phyloP scores from a whole-genome alignment of 37 sponge, comb jelly and placozoan species.

The Chondrilla cf. caribensis region DNA sequence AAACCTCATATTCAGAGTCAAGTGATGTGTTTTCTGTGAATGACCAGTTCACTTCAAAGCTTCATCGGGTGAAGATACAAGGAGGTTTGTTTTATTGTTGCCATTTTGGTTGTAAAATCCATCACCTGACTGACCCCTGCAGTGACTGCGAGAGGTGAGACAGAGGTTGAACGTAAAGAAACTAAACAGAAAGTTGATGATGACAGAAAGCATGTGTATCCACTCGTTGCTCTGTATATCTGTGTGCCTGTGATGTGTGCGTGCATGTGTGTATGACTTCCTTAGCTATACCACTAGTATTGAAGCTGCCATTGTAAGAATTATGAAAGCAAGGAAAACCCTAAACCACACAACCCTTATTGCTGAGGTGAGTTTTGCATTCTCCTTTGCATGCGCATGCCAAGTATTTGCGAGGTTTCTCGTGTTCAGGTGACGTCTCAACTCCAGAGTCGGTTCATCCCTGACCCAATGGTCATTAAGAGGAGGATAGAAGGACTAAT shows the following conservation, averaged over 20 bases:
- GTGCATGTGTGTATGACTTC: background rate
- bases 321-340: conserved; percentile 98
- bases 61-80: conserved; percentile 93
- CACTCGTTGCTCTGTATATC: background rate
- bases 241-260: background rate
- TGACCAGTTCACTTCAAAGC: conserved; percentile 95
- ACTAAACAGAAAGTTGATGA: conserved; percentile 98
- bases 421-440: conserved; percentile 31
- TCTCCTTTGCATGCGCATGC: too few species aligned
- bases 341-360: conserved; percentile 79
- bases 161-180: conserved; percentile 94
- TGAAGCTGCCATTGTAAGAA: conserved; percentile 97
- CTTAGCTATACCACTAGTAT: too few species aligned
- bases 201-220: conserved; percentile 99
- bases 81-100: conserved; percentile 45
- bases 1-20: conserved; percentile 16
- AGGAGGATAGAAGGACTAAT: conserved; percentile 97
- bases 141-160: conserved; percentile 87
- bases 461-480: conserved; percentile 92
- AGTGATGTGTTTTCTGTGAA: conserved; percentile 89
- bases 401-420: too few species aligned
- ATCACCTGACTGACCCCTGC: too few species aligned
- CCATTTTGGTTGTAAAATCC: too few species aligned
- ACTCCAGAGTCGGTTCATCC: conserved; percentile 88
- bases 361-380: conserved; percentile 81